Base-by-base conservation (phyloP, 2,888 invertebrate species). In the Temnothorax rugatulus region DNA sequence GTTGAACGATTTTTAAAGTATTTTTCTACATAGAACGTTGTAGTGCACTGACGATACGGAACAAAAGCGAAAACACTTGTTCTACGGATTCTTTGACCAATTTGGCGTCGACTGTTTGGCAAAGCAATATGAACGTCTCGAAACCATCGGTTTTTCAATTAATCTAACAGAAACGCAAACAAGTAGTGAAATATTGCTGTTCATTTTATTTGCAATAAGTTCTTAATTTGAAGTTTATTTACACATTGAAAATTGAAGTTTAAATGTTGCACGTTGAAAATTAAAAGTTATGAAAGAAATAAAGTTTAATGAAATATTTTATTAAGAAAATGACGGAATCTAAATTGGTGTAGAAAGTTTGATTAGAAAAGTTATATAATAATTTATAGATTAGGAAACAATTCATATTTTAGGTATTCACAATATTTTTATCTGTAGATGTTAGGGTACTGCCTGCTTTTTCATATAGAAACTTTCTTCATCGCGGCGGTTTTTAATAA, bases 11-110 rank as follows among this genome's bases (percentile, higher is more conserved):
- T 25, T 21, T 29, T 21, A 57, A 73, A 74, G 29, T 29, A 59
- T 59, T 73, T 73, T 44, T 73, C 41, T 25, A 25, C 57, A 11
- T 73, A 11, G 57, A 57, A 18, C 41, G 11, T 38, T 18, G 57
- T n/a, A 15, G 54, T 57, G 11, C 59, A 34, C 41, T 13, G 59
- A 38, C 21, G 15, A 38, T 71, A 21, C 68, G 4, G 34, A n/a
- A 52, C 18, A 57, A 73, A 57, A 57, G 25, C 57, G 44, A 29
- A 59, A 44, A 73, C 21, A 44, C 59, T 74, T 18, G 29, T 34
- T 57, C 13, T 15, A 25, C 7, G 25, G 25, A 59, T 59, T 74
- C 74, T 59, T 74, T 57, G 38, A 71, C 38, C 52, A 71, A 71
- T 52, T 59, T 50, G 52, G 34, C 11, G 21, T 25, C 41, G 41